phyloP scores from a whole-genome alignment of 2,888 invertebrate genomes.

The Lottia gigantea region DNA sequence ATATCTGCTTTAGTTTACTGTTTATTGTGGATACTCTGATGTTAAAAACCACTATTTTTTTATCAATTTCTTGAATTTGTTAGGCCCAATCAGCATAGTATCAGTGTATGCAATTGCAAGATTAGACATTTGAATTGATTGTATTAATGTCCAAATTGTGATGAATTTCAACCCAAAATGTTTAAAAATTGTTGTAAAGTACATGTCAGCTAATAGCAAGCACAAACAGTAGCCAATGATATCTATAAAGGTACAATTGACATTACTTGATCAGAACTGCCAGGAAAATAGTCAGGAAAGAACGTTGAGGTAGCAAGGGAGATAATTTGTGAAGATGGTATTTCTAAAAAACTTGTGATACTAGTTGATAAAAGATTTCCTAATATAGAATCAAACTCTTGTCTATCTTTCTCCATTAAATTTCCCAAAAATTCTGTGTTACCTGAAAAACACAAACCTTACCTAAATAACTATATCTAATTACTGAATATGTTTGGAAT shows the following conservation, averaged over 20 bases:
- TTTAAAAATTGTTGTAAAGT: too few relatives aligned
- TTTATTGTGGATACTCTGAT: too few relatives aligned
- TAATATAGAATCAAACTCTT: slow-evolving; percentile 23
- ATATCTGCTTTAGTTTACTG: too few relatives aligned
- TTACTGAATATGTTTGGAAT: slow-evolving; percentile 12
- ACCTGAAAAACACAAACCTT: slow-evolving; percentile 1
- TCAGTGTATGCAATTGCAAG: too few relatives aligned
- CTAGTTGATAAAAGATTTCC: slow-evolving; percentile 30
- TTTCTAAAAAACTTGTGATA: slow-evolving; percentile 27
- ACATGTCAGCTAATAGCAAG: too few relatives aligned
- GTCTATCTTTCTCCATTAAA: neutral
- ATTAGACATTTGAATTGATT: too few relatives aligned
- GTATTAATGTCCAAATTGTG: too few relatives aligned
- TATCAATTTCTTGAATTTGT: too few relatives aligned
- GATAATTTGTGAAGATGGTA: slow-evolving; percentile 31
- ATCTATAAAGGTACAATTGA: neutral
- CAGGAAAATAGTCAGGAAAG: slow-evolving; percentile 20
- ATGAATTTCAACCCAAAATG: too few relatives aligned
- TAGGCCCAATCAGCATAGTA: too few relatives aligned
- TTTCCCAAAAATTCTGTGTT: slow-evolving; percentile 17
- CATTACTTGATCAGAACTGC: slow-evolving; percentile 5
- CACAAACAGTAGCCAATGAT: too few relatives aligned
- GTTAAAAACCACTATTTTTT: too few relatives aligned
- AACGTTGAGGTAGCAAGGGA: slow-evolving; percentile 31
- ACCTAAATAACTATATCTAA: slow-evolving; percentile 29